These are phyloP conservation scores for Maniola hyperantus DNA, from an alignment of 2,888 invertebrate species.

Conservation along the genomic window DNA sequence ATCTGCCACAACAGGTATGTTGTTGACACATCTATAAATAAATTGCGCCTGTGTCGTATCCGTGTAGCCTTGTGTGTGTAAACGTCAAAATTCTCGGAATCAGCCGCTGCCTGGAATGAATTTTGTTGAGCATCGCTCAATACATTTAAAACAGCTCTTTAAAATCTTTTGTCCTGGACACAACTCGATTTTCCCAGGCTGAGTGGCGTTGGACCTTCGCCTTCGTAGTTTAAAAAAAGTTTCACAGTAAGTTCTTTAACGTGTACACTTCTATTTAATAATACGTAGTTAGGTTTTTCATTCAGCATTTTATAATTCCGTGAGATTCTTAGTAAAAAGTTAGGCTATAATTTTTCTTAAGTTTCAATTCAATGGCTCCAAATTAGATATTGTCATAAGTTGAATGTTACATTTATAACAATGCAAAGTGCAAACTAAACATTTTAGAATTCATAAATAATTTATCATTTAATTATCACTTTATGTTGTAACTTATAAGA, in stretches of 20 bases:
- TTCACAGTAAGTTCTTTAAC: conserved; percentile 20
- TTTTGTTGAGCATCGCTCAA: conserved; percentile 57
- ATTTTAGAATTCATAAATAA: conserved; percentile 2
- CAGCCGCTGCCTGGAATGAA: conserved; percentile 50
- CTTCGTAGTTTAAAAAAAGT: neutral
- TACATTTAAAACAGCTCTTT: conserved; percentile 57
- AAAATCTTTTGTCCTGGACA: conserved; percentile 35
- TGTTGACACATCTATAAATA: conserved; percentile 68
- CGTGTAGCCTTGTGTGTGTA: conserved; percentile 44
- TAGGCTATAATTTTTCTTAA: neutral
- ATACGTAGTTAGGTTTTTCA: conserved; percentile 20
- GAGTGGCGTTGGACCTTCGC: neutral
- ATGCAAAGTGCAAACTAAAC: neutral
- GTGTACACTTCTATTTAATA: neutral
- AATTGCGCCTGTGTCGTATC: conserved; percentile 52
- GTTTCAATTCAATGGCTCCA: neutral
- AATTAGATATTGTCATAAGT: neutral
- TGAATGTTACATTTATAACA: neutral
- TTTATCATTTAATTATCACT: conserved; percentile 8
- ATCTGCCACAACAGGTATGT: conserved; percentile 45
- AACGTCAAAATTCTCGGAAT: conserved; percentile 73
- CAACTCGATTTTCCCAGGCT: conserved; percentile 21
- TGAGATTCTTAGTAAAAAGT: neutral
- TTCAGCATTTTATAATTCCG: conserved; percentile 14
- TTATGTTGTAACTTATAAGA: neutral